Conservation (phyloP, 1,140 invertebrate genomes). For the Tetraneura akinire region DNA sequence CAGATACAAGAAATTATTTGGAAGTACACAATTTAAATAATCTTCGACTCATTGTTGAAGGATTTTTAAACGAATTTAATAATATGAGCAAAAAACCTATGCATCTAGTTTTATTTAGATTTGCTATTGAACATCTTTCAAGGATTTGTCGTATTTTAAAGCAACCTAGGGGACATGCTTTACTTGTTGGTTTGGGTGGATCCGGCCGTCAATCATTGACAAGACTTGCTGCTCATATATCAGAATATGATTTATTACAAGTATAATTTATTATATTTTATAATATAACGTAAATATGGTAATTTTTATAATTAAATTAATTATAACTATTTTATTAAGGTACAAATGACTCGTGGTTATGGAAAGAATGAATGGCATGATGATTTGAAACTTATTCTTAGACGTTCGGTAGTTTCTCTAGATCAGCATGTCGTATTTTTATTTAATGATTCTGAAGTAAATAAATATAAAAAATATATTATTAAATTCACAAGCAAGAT, state of each 20-base stretch:
- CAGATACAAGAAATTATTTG: conserved; percentile 82
- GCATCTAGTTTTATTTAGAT: conserved; percentile 94
- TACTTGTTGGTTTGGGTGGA: conserved; percentile 89
- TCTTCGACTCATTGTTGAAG: conserved; percentile 82
- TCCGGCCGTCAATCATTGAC: conserved; percentile 90
- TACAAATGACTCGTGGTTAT: conserved; percentile 89
- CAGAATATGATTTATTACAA: conserved; percentile 86
- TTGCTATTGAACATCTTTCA: conserved; percentile 92
- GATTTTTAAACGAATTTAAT: conserved; percentile 75
- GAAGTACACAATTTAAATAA: conserved; percentile 84
- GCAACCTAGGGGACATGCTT: conserved; percentile 84
- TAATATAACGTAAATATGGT: too few relatives aligned
- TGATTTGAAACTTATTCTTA: conserved; percentile 81
- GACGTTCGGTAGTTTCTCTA: conserved; percentile 72
- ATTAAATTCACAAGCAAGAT: background rate
- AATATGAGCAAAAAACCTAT: conserved; percentile 61
- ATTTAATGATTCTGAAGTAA: conserved; percentile 84
- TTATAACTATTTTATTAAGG: conserved; percentile 61
- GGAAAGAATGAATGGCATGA: conserved; percentile 84
- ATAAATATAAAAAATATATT: background rate
- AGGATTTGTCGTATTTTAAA: conserved; percentile 88
- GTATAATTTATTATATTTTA: conserved; percentile 56
- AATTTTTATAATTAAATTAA: background rate
- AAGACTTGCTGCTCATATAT: conserved; percentile 87
- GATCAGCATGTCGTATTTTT: conserved; percentile 90